phyloP scores from a whole-genome alignment of 2,113 vertebrate genomes.

The Neogobius melanostomus region DNA sequence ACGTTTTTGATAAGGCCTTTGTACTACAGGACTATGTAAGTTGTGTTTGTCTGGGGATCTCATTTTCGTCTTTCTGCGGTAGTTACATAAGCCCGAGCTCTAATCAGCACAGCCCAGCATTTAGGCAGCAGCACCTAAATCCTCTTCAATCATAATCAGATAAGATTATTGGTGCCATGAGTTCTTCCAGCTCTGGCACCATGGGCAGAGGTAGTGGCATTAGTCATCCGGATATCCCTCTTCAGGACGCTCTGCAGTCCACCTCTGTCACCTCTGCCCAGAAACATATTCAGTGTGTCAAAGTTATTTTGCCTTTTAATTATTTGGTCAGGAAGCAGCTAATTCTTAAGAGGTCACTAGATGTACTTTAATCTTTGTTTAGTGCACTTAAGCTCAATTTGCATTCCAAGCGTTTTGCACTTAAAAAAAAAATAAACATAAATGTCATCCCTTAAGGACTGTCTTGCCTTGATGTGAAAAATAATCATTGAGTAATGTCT shows the following conservation, averaged over 20 bases:
- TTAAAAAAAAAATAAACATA: too few relatives aligned
- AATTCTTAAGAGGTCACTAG: background rate
- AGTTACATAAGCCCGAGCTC: constrained; percentile 66
- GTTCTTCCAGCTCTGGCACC: constrained; percentile 40
- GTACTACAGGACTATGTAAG: constrained; percentile 28
- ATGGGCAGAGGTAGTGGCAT: constrained; percentile 26
- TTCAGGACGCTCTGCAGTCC: constrained; percentile 20
- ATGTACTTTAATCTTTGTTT: background rate
- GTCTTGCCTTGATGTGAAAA: too few relatives aligned
- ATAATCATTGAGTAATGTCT: too few relatives aligned
- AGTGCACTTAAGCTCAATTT: background rate
- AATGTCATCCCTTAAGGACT: too few relatives aligned
- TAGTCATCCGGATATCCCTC: constrained; percentile 41
- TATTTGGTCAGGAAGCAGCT: background rate
- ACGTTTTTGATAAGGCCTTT: constrained; percentile 5
- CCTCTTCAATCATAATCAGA: constrained; percentile 80
- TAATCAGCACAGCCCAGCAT: constrained; percentile 71
- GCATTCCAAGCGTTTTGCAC: too few relatives aligned
- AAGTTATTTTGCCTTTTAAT: background rate
- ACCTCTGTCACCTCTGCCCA: background rate
- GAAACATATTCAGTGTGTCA: background rate
- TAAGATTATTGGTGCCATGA: constrained; percentile 69
- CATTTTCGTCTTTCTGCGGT: constrained; percentile 28
- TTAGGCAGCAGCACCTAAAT: constrained; percentile 73
- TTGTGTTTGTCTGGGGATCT: constrained; percentile 21